Conservation (phyloP, 1,140 invertebrate genomes). For the Polypedilum pembai region DNA sequence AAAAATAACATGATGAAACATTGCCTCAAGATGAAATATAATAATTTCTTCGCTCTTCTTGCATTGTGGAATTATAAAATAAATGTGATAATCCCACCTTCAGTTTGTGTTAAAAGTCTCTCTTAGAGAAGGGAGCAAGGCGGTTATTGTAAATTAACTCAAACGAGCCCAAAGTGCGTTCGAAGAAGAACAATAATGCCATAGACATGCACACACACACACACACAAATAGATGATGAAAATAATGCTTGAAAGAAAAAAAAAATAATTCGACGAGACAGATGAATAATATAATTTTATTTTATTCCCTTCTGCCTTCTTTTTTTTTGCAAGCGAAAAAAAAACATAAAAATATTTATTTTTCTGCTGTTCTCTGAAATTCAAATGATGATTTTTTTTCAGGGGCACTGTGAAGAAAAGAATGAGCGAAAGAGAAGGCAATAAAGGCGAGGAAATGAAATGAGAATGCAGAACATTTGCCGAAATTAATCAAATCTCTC, state of each 20-base stretch:
- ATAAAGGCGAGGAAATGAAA: slow-evolving; percentile 10
- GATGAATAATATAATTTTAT: not conserved
- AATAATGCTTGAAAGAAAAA: not conserved
- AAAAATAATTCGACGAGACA: not conserved
- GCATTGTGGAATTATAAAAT: not conserved
- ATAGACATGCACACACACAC: not conserved
- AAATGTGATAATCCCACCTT: not conserved
- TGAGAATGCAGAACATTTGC: slow-evolving; percentile 11
- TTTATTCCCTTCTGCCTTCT: not conserved
- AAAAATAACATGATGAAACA: not conserved
- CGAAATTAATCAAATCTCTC: slow-evolving; percentile 18
- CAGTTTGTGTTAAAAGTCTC: not conserved
- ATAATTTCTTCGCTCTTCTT: not conserved
- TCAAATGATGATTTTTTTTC: not conserved
- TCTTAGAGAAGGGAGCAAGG: not conserved
- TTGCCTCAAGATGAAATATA: not conserved
- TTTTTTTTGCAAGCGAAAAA: slow-evolving; percentile 2
- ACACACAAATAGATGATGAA: not conserved
- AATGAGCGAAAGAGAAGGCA: not conserved
- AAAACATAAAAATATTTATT: slow-evolving; percentile 4
- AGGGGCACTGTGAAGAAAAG: not conserved
- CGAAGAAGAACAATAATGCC: slow-evolving; percentile 6
- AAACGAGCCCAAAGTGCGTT: not conserved
- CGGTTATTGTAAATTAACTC: not conserved
- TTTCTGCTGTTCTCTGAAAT: not conserved